These are phyloP conservation scores for Dermolepida albohirtum DNA, from an alignment of 2,888 invertebrate genomes.

Conservation along the genomic window DNA sequence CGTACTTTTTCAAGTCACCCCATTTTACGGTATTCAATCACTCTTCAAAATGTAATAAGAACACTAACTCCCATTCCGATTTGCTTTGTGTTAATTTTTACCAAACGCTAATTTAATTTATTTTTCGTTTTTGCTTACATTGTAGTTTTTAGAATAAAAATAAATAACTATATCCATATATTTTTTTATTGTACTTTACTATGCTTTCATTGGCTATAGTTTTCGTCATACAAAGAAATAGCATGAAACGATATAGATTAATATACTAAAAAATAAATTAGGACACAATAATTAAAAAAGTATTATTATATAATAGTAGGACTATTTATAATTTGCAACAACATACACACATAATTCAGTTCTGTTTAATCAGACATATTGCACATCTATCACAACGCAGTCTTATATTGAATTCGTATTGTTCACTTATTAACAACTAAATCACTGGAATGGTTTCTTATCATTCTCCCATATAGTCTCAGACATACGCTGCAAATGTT, in stretches of 20 bases:
- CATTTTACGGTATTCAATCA: no score
- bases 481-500: constrained; percentile 72
- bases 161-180: no score
- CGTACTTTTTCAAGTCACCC: no score
- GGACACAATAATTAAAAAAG: constrained; percentile 12
- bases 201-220: no score
- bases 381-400: constrained; percentile 41
- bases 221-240: no score
- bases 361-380: constrained; percentile 21
- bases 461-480: constrained; percentile 79
- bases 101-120: no score
- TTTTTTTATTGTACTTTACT: no score
- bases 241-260: neutral
- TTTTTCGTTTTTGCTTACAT: no score
- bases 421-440: constrained; percentile 21
- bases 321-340: constrained; percentile 1
- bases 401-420: constrained; percentile 15
- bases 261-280: constrained; percentile 30
- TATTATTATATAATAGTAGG: neutral
- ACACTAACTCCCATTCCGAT: no score
- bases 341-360: neutral
- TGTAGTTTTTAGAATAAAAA: no score
- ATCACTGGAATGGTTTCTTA: constrained; percentile 75
- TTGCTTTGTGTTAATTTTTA: no score
- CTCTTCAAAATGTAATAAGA: no score